A percentile compares a stretch with the other conserved stretches of the same genome.
phyloP scores from a whole-genome alignment of 2,888 invertebrate genomes.

The Notodonta ziczac region DNA sequence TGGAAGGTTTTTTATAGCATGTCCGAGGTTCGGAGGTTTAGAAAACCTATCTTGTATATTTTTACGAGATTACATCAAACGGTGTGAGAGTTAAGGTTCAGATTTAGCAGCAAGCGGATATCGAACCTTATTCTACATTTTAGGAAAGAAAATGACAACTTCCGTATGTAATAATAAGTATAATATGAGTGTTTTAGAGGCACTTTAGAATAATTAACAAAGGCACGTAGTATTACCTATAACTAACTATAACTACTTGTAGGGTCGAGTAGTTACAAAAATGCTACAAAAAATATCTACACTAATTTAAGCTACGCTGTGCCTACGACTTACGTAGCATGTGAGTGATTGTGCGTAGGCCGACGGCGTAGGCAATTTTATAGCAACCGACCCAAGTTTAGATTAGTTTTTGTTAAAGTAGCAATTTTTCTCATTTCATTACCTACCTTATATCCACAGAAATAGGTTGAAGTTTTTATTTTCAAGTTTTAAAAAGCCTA shows the following conservation, averaged over 20 bases:
- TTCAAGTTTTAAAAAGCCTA: no score
- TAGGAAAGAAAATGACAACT: no score
- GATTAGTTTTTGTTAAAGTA: slow-evolving; percentile 32
- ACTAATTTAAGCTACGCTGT: slow-evolving; percentile 28
- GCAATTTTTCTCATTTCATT: slow-evolving; percentile 16
- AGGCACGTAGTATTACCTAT: neutral
- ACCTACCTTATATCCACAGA: neutral
- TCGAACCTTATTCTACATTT: neutral
- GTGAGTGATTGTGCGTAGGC: slow-evolving; percentile 15
- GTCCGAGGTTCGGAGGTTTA: slow-evolving; percentile 27
- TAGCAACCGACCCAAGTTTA: slow-evolving; percentile 31
- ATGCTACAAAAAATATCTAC: neutral
- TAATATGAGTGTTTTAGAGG: neutral
- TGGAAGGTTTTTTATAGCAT: slow-evolving; percentile 28
- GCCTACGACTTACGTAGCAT: slow-evolving; percentile 32
- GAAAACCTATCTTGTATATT: slow-evolving; percentile 28
- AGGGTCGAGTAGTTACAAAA: neutral
- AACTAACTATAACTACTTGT: neutral
- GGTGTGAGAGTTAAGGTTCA: slow-evolving; percentile 19
- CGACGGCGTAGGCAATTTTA: slow-evolving; percentile 21
- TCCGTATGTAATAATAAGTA: neutral
- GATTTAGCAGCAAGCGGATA: slow-evolving; percentile 12
- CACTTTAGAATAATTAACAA: neutral
- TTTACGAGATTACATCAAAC: slow-evolving; percentile 30
- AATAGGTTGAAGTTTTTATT: neutral